Evolutionary conservation across 2,888 invertebrate genomes (phyloP), one percentile per base, ranked within the genome.

Genomic region (Eupithecia subumbrata): DNA sequence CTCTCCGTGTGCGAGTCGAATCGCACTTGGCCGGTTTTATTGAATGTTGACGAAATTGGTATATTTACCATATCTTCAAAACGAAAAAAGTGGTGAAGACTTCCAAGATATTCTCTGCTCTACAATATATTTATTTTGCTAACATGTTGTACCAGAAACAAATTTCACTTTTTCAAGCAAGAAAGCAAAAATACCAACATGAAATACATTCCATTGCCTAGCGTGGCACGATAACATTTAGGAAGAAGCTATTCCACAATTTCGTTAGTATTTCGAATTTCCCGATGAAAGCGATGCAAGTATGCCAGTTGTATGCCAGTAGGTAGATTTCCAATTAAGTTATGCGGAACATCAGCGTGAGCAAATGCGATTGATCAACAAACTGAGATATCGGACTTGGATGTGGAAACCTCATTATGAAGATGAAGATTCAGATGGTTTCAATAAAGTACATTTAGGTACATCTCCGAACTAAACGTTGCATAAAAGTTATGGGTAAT

Each of bases 321-420:
- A 79, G 77, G 82, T 82, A 83, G 67, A 80, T 94, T 94, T 94
- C 93, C 90, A 92, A 90, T 93, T 84, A 91, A 94, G 93, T 92
- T 90, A 94, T 93, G 94, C 94, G 93, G 93, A 94, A 94, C 94
- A 92, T 77, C 81, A 82, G 82, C 89, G 86, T 88, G 88, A 85
- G 84, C 83, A 84, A 81, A 82, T 75, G 89, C 86, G 81, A 86
- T 89, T 85, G 85, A 88, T 90, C 87, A 89, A 82, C 83, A 85
- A 86, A 83, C 80, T 83, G 22, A 71, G 79, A 80, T 81, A 76
- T 22, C 70, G 80, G 78, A 79, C 71, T 70, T 63, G 60, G 64
- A 43, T 30, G 75, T 74, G 71, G 63, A 68, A 68, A 45, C 75
- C 60, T 60, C 25, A 14, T 60, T 60, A 60, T 14, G 60, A 14